Base-by-base conservation (phyloP, 2,113 vertebrate species). In the Callocephalon fimbriatum region DNA sequence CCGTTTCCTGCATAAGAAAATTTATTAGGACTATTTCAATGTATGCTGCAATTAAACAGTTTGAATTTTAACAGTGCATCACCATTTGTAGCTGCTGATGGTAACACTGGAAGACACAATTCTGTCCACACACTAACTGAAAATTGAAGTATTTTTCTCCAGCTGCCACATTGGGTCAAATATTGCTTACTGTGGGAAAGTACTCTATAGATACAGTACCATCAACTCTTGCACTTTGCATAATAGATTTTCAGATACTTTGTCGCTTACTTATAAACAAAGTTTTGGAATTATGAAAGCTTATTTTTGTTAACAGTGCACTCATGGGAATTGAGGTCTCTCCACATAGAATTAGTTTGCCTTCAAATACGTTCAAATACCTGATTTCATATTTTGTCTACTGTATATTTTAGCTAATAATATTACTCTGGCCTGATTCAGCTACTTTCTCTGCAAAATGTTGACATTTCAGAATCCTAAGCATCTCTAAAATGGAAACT, bases 381-480 rank as follows among this genome's bases (percentile, higher is more conserved):
- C 40, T 54, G 53, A 56, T 15, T 61, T 72, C 25, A 8, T 66
- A 17, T 72, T 96, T 90, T 82, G 61, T n/a, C 85, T 85, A 32
- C 53, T 86, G 11, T 20, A 17, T 82, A 37, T 72, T 95, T 93
- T 63, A 83, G 35, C 16, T 95, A 79, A 90, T 48, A 65, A 56
- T 94, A 72, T 61, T 90, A 73, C 25, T 83, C 11, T 73, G 58
- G 19, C 48, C 78, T 70, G 75, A 80, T 76, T 94, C 93, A 96
- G 62, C 32, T 79, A 38, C 44, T 95, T 92, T 86, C 75, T 86
- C n/a, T 73, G 42, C 29, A 93, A 90, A 83, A 90, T 76, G 48
- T 95, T 88, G 74, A 65, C 62, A 56, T 88, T 86, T 88, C 78
- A 86, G 67, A 90, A 92, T 66, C 29, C 22, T 70, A 62, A 95